These are phyloP conservation scores for Ctenopoma multispine DNA, from an alignment of 2,797 vertebrate genomes.

Conservation along the genomic window DNA sequence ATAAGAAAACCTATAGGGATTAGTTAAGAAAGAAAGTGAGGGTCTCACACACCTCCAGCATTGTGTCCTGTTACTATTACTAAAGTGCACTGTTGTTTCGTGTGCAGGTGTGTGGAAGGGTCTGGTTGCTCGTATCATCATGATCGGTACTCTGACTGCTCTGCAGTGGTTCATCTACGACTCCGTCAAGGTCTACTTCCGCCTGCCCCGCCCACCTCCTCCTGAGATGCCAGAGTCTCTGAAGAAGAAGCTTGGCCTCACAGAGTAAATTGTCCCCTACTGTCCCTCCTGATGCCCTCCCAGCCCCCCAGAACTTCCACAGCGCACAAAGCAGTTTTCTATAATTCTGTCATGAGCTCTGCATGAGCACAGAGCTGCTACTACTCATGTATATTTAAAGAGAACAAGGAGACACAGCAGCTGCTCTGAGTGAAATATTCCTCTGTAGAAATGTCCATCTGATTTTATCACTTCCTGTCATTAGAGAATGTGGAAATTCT, in stretches of 20 bases:
- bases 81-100: neutral
- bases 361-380: conserved; percentile 33
- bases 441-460: conserved; percentile 68
- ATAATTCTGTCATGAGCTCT: conserved; percentile 74
- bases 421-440: conserved; percentile 37
- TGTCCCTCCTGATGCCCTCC: conserved; percentile 12
- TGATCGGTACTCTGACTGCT: conserved; percentile 96
- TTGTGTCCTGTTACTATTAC: too few relatives aligned
- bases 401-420: conserved; percentile 21
- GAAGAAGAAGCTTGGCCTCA: conserved; percentile 94
- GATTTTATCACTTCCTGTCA: conserved; percentile 76
- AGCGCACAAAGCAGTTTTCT: conserved; percentile 67
- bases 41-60: too few relatives aligned
- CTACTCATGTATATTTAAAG: conserved; percentile 69
- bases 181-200: conserved; percentile 96
- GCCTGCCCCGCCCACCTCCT: conserved; percentile 93
- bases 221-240: conserved; percentile 96
- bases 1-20: too few relatives aligned
- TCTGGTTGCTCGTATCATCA: conserved; percentile 95
- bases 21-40: too few relatives aligned
- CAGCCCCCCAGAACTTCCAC: conserved; percentile 21
- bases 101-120: conserved; percentile 94
- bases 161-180: conserved; percentile 98
- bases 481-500: conserved; percentile 69
- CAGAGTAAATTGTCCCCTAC: conserved; percentile 73